Evolutionary conservation across 2,888 invertebrate genomes (phyloP).

Genomic region (Himalopsyche kuldschensis): DNA sequence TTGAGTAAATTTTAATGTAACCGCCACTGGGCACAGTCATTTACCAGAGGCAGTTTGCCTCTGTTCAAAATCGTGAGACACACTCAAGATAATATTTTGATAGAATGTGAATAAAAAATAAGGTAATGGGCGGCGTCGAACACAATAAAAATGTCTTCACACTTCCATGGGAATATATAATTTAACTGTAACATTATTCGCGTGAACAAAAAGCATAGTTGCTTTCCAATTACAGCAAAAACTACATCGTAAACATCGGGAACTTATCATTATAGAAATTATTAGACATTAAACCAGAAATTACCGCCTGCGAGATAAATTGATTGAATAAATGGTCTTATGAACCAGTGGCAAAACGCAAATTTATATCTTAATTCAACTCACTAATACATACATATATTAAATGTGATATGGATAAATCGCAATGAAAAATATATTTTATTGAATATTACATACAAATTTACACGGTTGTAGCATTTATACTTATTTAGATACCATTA

Average conservation of each 20-base stretch:
- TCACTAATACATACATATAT: not conserved
- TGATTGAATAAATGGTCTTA: not conserved
- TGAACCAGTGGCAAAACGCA: not conserved
- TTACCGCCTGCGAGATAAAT: not conserved
- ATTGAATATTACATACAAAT: too few species aligned
- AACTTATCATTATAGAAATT: not conserved
- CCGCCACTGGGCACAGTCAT: constrained; percentile 5
- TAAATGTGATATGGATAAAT: too few species aligned
- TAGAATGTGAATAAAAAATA: constrained; percentile 11
- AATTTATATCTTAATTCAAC: not conserved
- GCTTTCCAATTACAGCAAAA: not conserved
- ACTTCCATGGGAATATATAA: constrained; percentile 20
- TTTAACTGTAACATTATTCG: not conserved
- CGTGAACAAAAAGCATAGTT: not conserved
- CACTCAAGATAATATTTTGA: constrained; percentile 10
- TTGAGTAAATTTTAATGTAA: not conserved
- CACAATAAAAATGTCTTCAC: constrained; percentile 14
- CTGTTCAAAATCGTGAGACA: constrained; percentile 23
- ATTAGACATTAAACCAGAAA: not conserved
- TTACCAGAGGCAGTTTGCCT: constrained; percentile 11
- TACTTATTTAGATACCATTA: too few species aligned
- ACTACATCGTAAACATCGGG: not conserved
- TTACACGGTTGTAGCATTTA: too few species aligned
- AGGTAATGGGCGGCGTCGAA: constrained; percentile 16
- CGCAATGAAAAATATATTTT: too few species aligned